Evolutionary conservation across 1,140 invertebrate genomes (phyloP), one percentile per base, ranked within the genome.

Genomic region (Neocloeon triangulifer): DNA sequence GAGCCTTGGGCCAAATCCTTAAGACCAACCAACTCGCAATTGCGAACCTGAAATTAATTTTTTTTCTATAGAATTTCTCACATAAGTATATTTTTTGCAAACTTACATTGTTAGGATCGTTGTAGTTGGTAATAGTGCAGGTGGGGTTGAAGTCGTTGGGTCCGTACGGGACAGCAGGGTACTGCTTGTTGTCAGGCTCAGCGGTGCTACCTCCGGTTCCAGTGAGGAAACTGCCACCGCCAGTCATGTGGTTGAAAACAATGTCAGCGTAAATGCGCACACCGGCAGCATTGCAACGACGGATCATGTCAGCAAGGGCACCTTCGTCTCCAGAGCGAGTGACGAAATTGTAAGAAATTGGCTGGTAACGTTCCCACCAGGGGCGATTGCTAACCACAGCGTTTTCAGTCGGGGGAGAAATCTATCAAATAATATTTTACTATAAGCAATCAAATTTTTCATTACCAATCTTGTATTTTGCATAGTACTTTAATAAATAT

Each of bases 301-400:
- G 43, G 0, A 74, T 65, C 81, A 88, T 88, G 14, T 72, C 56
- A 5, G 46, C 50, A 38, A 88, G 77, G 32, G 73, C 56, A 2
- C 47, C 37, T 43, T 72, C 66, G 34, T 64, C 66, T 23, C 86
- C 86, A 25, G 77, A 82, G 28, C 84, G 59, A 0, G 77, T 81
- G 0, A 42, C 44, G 5, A 85, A 51, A 19, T 68, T 64, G 50
- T 91, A 92, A 8, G 81, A 85, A 31, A 91, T 69, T 0, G 81
- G 79, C 49, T 91, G 85, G 41, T 92, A 92, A 5, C 82, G 56
- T 50, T 88, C 79, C 58, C 67, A 85, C 84, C 64, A 85, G 34
- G 64, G 73, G 10, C 35, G 26, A 9, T 56, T 36, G 5, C 54
- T 45, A 3, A 70, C 49, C 0, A 61, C 43, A 16, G 66, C 41